Percentiles rank a stretch among this genome's conserved stretches.
Evolutionary conservation across 2,797 vertebrate species (phyloP).

Genomic region (Oceanodroma leucorhoa): DNA sequence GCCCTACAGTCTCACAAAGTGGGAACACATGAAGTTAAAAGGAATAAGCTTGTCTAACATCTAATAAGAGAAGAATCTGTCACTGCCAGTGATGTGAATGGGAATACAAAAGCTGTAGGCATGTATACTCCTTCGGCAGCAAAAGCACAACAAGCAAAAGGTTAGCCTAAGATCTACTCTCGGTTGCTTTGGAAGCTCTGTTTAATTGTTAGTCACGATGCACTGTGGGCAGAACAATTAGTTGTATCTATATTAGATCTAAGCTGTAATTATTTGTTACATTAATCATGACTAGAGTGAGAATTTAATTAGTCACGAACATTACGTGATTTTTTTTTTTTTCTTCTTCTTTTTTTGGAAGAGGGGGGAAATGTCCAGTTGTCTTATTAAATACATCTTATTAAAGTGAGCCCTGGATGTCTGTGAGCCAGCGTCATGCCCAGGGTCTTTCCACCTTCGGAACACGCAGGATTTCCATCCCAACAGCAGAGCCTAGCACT

Average conservation of each 20-base stretch:
- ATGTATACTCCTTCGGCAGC: not conserved
- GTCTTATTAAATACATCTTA: slow-evolving; percentile 13
- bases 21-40: slow-evolving; percentile 16
- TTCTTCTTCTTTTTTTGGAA: not conserved
- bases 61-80: slow-evolving; percentile 38
- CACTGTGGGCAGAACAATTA: slow-evolving; percentile 78
- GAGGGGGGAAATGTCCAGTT: not conserved
- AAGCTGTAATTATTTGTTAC: slow-evolving; percentile 81
- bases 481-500: not conserved
- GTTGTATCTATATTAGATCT: slow-evolving; percentile 81
- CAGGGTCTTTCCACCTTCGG: not conserved
- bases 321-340: not conserved
- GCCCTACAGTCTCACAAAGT: slow-evolving; percentile 14
- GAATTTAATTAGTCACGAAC: slow-evolving; percentile 78
- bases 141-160: slow-evolving; percentile 42
- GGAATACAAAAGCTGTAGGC: slow-evolving; percentile 32
- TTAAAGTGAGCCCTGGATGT: not conserved
- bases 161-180: slow-evolving; percentile 41
- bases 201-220: slow-evolving; percentile 76
- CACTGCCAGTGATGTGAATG: slow-evolving; percentile 12
- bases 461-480: not conserved
- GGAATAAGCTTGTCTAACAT: not conserved
- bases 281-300: slow-evolving; percentile 78
- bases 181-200: slow-evolving; percentile 57
- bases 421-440: not conserved